Evolutionary conservation across 2,113 vertebrate species (phyloP).

Genomic region (Marmota monax): DNA sequence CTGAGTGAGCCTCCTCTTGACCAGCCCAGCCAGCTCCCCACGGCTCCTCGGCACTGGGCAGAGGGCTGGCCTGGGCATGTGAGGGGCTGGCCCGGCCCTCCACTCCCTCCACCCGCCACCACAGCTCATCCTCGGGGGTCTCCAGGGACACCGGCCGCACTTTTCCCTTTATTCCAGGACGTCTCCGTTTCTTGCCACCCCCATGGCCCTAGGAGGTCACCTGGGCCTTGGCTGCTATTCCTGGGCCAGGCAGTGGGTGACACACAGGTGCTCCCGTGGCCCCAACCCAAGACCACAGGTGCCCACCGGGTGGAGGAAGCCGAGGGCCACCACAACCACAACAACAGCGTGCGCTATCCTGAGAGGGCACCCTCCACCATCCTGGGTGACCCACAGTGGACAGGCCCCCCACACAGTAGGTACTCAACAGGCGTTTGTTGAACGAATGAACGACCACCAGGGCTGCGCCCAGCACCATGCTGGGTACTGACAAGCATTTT

Average conservation of each 20-base stretch:
- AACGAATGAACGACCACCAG: too few relatives aligned
- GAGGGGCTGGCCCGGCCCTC: neutral
- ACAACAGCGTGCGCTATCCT: accelerated
- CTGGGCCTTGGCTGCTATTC: neutral
- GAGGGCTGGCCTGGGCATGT: neutral
- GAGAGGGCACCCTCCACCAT: accelerated
- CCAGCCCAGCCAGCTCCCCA: neutral
- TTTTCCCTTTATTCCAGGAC: too few relatives aligned
- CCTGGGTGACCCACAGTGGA: neutral
- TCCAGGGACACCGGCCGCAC: accelerated
- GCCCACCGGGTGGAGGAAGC: neutral
- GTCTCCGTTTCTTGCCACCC: neutral
- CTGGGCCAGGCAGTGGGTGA: accelerated
- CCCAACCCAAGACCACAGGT: neutral
- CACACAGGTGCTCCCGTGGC: neutral
- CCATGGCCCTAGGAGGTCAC: neutral
- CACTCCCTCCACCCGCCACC: neutral
- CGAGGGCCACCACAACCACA: accelerated
- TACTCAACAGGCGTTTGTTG: neutral
- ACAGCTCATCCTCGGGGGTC: neutral
- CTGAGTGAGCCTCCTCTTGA: neutral
- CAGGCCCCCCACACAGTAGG: too few relatives aligned
- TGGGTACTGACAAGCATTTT: neutral
- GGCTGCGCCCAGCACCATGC: neutral
- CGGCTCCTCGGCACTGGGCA: accelerated